Percentiles rank a stretch among this genome's conserved stretches.
Conservation (phyloP, 2,113 vertebrate genomes). For the Calypte anna region DNA sequence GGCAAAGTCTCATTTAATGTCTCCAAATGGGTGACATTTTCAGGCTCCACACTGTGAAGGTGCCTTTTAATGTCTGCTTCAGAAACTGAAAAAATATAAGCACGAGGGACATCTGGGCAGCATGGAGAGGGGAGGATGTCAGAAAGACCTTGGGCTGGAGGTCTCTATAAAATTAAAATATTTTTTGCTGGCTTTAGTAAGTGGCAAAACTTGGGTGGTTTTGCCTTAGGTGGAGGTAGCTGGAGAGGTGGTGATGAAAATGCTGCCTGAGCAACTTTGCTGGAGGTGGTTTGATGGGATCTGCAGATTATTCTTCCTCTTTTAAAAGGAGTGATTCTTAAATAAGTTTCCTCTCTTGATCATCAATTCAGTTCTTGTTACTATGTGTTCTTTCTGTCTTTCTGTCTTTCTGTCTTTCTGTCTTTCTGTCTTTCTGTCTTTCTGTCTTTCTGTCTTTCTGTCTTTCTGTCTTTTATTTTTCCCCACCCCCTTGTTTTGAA, state of each 20-base stretch:
- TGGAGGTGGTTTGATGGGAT: neutral
- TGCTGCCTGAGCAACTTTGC: neutral
- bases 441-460: neutral
- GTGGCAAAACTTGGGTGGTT: neutral
- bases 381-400: neutral
- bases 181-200: neutral
- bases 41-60: neutral
- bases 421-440: neutral
- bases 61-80: neutral
- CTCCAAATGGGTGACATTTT: neutral
- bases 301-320: neutral
- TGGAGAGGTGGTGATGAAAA: rapidly evolving
- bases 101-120: neutral
- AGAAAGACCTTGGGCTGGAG: neutral
- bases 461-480: neutral
- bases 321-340: neutral
- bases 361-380: neutral
- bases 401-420: neutral
- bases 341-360: constrained; percentile 42
- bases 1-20: neutral
- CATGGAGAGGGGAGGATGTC: neutral
- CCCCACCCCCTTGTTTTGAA: neutral
- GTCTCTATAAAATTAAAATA: too few relatives aligned
- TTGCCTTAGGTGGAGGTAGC: rapidly evolving
- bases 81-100: neutral